phyloP scores from a whole-genome alignment of 2,888 invertebrate genomes.

The Gastrophysa polygoni region DNA sequence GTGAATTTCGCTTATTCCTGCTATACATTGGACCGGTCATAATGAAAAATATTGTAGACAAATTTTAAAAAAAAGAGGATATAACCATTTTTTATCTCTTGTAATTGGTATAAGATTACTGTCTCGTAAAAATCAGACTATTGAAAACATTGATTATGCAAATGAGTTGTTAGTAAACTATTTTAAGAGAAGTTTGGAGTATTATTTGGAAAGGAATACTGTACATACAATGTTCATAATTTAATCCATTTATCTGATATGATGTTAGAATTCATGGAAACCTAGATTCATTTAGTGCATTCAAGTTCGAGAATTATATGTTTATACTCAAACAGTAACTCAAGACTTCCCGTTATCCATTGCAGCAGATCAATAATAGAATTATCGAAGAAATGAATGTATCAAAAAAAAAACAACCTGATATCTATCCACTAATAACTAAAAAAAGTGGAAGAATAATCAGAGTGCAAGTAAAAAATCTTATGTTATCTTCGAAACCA shows the following conservation, averaged over 20 bases:
- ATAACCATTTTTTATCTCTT: slow-evolving; percentile 6
- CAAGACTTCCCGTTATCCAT: slow-evolving; percentile 5
- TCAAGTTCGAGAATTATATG: slow-evolving; percentile 7
- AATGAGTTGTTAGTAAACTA: slow-evolving; percentile 7
- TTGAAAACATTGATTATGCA: slow-evolving; percentile 2
- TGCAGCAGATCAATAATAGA: slow-evolving; percentile 7
- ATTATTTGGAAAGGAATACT: background rate
- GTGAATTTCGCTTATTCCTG: too few relatives aligned
- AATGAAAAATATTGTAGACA: slow-evolving; percentile 4
- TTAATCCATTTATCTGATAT: background rate
- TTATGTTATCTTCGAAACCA: background rate
- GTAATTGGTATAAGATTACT: slow-evolving; percentile 7
- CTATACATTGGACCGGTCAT: slow-evolving; percentile 1
- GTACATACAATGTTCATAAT: slow-evolving; percentile 3
- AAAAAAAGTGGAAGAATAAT: background rate
- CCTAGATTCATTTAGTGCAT: slow-evolving; percentile 5
- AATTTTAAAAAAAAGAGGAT: too few relatives aligned
- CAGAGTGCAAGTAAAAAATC: background rate
- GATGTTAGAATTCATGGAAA: slow-evolving; percentile 8
- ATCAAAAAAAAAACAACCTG: background rate
- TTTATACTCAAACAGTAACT: slow-evolving; percentile 1
- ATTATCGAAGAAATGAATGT: slow-evolving; percentile 1
- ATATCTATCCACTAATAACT: background rate
- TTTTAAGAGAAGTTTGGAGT: slow-evolving; percentile 1
- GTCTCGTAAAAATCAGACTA: background rate